phyloP scores from a whole-genome alignment of 2,113 vertebrate genomes.

The Suncus etruscus region DNA sequence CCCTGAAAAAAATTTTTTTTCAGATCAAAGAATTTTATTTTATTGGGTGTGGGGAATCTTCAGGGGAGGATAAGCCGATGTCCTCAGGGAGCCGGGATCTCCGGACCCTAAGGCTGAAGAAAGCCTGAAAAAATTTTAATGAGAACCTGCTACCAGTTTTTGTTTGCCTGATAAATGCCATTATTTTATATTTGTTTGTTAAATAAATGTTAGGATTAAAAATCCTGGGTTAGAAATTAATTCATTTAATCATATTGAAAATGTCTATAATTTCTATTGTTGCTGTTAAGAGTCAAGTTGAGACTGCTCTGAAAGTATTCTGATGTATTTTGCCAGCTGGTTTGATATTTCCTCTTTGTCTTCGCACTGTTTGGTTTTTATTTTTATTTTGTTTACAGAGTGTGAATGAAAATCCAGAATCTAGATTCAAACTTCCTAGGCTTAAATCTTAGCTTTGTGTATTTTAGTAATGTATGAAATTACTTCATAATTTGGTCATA shows the following conservation, averaged over 20 bases:
- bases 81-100: too few species aligned
- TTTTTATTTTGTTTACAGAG: too few species aligned
- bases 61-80: too few species aligned
- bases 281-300: neutral
- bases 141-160: constrained; percentile 5
- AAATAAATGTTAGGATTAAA: neutral
- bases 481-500: too few species aligned
- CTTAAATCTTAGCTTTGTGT: too few species aligned
- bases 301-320: constrained; percentile 2
- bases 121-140: neutral
- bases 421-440: too few species aligned
- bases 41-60: too few species aligned
- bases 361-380: neutral
- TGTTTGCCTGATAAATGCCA: constrained; percentile 18
- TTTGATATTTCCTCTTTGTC: neutral
- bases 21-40: too few species aligned
- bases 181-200: constrained; percentile 3
- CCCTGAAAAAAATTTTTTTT: too few species aligned
- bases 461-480: too few species aligned
- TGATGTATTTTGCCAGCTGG: neutral
- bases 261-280: neutral
- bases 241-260: neutral
- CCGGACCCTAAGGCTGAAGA: too few species aligned
- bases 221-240: constrained; percentile 9
- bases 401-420: too few species aligned